Conservation (phyloP, 2,797 vertebrate genomes). For the Gallinago stenura region DNA sequence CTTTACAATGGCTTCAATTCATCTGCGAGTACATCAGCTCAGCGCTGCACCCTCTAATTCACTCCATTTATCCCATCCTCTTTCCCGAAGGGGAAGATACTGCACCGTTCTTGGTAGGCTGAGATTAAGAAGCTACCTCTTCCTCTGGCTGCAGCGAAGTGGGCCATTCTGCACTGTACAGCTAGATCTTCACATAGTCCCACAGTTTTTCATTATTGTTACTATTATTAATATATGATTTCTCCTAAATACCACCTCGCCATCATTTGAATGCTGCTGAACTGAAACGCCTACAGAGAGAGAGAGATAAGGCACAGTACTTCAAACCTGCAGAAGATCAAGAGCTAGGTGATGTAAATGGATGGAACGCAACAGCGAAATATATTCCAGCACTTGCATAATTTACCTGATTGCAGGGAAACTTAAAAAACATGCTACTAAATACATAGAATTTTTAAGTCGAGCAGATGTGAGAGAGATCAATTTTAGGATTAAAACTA, state of each 20-base stretch:
- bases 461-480: neutral
- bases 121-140: neutral
- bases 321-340: neutral
- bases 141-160: neutral
- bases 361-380: neutral
- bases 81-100: neutral
- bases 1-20: constrained; percentile 19
- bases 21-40: neutral
- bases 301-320: neutral
- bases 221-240: neutral
- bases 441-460: neutral
- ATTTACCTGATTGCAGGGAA: neutral
- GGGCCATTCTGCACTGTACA: neutral
- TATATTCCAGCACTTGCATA: neutral
- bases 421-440: neutral
- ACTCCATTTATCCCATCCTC: neutral
- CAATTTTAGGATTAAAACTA: neutral
- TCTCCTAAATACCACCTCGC: neutral
- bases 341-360: neutral
- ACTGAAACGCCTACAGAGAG: neutral
- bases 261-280: neutral
- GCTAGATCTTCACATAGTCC: neutral
- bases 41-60: neutral
- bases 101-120: neutral
- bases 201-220: neutral